Evolutionary conservation across 1,140 invertebrate species (phyloP).

Genomic region (Camponotus vicinus): DNA sequence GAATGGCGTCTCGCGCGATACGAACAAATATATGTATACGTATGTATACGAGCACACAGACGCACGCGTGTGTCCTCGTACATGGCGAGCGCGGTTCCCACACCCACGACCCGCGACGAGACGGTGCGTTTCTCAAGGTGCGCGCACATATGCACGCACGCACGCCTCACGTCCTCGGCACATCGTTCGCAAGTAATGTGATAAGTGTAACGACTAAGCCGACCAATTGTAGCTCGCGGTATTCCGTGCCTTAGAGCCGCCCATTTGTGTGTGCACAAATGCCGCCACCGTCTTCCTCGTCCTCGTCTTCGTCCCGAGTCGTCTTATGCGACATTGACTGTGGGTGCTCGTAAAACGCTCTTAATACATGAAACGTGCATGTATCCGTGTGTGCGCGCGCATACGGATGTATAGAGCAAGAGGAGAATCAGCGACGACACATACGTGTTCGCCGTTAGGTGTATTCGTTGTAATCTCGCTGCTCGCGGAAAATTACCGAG

Average conservation of each 20-base stretch:
- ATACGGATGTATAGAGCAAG: background rate
- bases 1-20: constrained; percentile 43
- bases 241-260: constrained; percentile 76
- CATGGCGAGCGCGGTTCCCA: constrained; percentile 66
- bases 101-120: constrained; percentile 67
- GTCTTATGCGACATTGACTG: constrained; percentile 28
- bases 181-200: constrained; percentile 71
- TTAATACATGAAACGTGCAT: background rate
- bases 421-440: constrained; percentile 42
- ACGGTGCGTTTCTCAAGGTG: constrained; percentile 60
- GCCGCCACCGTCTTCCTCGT: constrained; percentile 65
- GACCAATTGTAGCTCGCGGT: constrained; percentile 78
- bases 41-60: too few relatives aligned
- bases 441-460: constrained; percentile 34
- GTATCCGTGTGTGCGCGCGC: background rate
- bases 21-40: background rate
- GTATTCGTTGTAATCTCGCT: constrained; percentile 55
- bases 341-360: background rate
- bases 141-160: background rate
- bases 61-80: background rate
- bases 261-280: constrained; percentile 79
- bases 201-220: constrained; percentile 81
- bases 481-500: constrained; percentile 73
- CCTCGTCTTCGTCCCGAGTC: constrained; percentile 33
- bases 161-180: constrained; percentile 10